phyloP scores from a whole-genome alignment of 2,113 vertebrate species.

The Coptodon bakossiorum region DNA sequence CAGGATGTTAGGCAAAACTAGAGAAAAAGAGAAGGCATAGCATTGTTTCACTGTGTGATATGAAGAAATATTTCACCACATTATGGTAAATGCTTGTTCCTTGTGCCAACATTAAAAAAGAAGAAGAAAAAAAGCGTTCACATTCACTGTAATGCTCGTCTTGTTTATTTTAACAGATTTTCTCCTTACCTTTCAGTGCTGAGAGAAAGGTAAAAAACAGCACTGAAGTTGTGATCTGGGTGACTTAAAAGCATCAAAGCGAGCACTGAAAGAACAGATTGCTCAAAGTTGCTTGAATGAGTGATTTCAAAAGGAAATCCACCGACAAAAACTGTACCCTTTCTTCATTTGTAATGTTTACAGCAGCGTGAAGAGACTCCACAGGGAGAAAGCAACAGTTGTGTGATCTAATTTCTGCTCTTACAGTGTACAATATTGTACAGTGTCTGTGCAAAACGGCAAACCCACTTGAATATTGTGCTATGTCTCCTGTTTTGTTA shows the following conservation, averaged over 20 bases:
- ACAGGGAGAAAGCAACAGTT: constrained; percentile 28
- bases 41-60: background rate
- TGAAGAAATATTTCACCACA: background rate
- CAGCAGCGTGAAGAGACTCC: constrained; percentile 39
- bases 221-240: constrained; percentile 21
- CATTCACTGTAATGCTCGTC: constrained; percentile 41
- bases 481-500: constrained; percentile 72
- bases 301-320: constrained; percentile 40
- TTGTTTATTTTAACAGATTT: constrained; percentile 46
- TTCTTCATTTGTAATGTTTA: constrained; percentile 60
- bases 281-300: constrained; percentile 25
- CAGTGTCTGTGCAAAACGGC: constrained; percentile 54
- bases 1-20: constrained; percentile 93
- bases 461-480: constrained; percentile 66
- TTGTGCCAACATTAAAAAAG: constrained; percentile 28
- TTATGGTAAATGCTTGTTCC: constrained; percentile 11
- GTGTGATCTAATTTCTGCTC: constrained; percentile 71
- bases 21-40: background rate
- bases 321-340: background rate
- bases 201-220: background rate
- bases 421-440: constrained; percentile 82
- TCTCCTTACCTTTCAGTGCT: background rate
- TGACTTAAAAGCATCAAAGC: constrained; percentile 37
- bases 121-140: background rate
- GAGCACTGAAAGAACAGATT: constrained; percentile 3